Conservation (phyloP, 2,797 vertebrate species). For the Halcyon badia region DNA sequence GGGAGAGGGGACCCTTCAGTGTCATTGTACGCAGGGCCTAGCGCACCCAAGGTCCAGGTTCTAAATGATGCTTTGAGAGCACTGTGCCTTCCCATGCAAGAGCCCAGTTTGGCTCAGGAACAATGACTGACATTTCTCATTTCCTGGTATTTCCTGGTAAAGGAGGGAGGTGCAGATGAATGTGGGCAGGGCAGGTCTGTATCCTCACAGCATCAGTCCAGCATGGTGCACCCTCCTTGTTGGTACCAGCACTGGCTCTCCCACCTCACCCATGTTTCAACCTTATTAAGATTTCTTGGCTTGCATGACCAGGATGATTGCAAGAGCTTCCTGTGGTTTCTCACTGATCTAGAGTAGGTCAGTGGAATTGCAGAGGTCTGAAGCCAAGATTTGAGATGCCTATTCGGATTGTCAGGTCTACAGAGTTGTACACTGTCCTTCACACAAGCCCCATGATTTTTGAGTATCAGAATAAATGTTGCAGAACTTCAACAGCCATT, state of each 20-base stretch:
- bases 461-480: not conserved
- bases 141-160: not conserved
- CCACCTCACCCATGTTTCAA: not conserved
- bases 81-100: not conserved
- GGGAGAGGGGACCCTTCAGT: not conserved
- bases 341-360: fast-evolving
- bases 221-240: not conserved
- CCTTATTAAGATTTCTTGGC: not conserved
- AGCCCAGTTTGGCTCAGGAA: not conserved
- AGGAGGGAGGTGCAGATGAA: not conserved
- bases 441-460: not conserved
- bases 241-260: not conserved
- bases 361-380: not conserved
- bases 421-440: not conserved
- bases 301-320: not conserved
- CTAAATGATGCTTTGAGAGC: not conserved
- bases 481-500: not conserved
- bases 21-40: fast-evolving
- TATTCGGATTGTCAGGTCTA: not conserved
- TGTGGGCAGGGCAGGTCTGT: not conserved
- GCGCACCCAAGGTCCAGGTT: not conserved
- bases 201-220: not conserved
- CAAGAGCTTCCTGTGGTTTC: fast-evolving
- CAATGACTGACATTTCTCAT: not conserved
- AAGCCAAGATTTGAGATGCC: not conserved